Base-by-base conservation (phyloP, 2,888 invertebrate genomes). In the Drosophila buzzatii region DNA sequence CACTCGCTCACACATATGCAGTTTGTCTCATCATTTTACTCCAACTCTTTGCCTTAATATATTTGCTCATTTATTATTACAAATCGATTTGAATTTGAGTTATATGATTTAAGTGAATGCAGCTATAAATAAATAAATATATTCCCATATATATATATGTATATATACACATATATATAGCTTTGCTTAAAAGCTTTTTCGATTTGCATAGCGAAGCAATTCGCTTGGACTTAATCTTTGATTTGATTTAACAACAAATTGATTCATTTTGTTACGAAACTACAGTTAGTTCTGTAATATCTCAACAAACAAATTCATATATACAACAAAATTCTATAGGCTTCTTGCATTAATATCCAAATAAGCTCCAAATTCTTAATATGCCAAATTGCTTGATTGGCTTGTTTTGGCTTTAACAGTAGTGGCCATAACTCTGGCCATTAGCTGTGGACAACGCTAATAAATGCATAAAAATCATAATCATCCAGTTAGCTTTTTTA, bases 171-270 rank as follows among this genome's bases (percentile, higher is more conserved):
- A 10, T 35, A 44, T 69, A 42, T 41, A 9, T 10, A 23, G 9
- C 31, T 89, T 60, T 85, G 64, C 82, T 90, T 86, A 80, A 86
- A 86, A 85, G 77, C 85, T 74, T 65, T 14, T 53, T 49, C 49
- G 59, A 82, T 89, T 84, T 76, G 74, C 71, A 84, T 84, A 70
- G 60, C 62, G 44, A 61, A 64, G 9, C 59, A 33, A 39, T 56
- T 68, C 59, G 51, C n/a, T 37, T 61, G 14, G 20, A 9, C 16
- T 39, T 16, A 33, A 51, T 44, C 44, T 62, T 51, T 49, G 9
- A 16, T 31, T 12, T 33, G 41, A 68, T 64, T 78, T 64, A 62
- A 64, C 61, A 76, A 47, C 35, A 62, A 33, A 64, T 56, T 62
- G 64, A 68, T 67, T 33, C 12, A 42, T 56, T 55, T 44, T 47